Base-by-base conservation (phyloP, 1,140 invertebrate genomes). In the Eurosta solidaginis region DNA sequence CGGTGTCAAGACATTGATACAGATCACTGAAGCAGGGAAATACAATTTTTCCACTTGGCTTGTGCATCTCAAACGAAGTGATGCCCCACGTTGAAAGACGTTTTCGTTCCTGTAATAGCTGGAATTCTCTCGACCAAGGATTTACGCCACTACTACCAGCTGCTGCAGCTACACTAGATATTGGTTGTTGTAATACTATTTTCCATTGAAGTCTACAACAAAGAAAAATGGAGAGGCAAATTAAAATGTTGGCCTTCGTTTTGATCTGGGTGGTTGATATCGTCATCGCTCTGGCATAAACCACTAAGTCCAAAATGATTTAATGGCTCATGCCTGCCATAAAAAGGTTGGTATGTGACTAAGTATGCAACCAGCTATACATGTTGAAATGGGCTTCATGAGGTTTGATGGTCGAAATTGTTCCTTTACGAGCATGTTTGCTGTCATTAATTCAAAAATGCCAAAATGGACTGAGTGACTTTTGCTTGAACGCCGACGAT, bases 11-110 rank as follows among this genome's bases (percentile, higher is more conserved):
- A 87, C 94, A 95, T 80, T 94, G 92, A 83, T 92, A 98, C 52
- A 98, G 89, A 79, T 93, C 94, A 81, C 95, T 95, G 0, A 94
- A 93, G 79, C 96, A 95, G 47, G 96, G 95, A 88, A 98, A 98
- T 25, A 98, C 92, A 81, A 98, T 92, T 83, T 94, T 93, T 25
- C 96, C 96, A 73, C 93, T 92, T 3, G 91, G 90, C 25, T 91
- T 90, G 83, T 97, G 94, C 52, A 97, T 89, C 84, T 98, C 96
- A 84, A 97, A 99, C 12, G 95, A 95, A 2, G 96, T 97, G 63
- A 99, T 97, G 22, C 97, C 97, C 92, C 95, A 97, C 1, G 95
- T 95, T 0, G 95, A 92, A 10, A 97, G 90, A 80, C 96, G 89
- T 89, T 97, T 97, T 74, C 97, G 90, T 86, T 99, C 97, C 89